These are phyloP conservation scores for Eupithecia dodoneata DNA, from an alignment of 2,888 invertebrate species.

Conservation along the genomic window DNA sequence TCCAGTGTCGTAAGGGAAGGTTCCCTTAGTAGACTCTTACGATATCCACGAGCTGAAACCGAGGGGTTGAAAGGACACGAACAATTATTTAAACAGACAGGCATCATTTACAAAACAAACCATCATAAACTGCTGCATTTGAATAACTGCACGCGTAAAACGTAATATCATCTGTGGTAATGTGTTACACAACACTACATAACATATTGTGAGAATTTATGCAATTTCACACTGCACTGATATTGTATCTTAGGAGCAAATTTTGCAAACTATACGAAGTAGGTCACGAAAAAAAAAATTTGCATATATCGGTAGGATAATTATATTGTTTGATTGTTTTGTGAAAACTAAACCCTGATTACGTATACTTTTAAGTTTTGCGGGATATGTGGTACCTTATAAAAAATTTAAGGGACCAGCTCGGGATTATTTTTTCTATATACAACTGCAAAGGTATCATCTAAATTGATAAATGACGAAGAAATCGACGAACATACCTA, in stretches of 20 bases:
- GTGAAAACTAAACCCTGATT: no score
- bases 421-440: no score
- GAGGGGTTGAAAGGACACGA: background rate
- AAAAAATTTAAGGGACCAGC: no score
- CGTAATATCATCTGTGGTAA: slow-evolving; percentile 37
- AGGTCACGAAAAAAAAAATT: background rate
- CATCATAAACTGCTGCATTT: slow-evolving; percentile 32
- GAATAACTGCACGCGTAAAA: slow-evolving; percentile 39
- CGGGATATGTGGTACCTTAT: no score
- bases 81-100: background rate
- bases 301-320: no score
- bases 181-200: slow-evolving; percentile 41
- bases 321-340: no score
- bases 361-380: no score
- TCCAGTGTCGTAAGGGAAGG: no score
- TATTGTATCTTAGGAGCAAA: background rate
- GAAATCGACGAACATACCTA: no score
- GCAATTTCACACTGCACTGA: slow-evolving; percentile 23
- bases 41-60: background rate
- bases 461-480: no score
- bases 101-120: slow-evolving; percentile 13
- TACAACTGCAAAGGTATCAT: no score
- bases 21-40: background rate
- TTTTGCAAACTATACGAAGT: background rate
- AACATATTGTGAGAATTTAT: slow-evolving; percentile 35